Conservation (phyloP, 1,140 invertebrate species). For the Danaus plexippus region DNA sequence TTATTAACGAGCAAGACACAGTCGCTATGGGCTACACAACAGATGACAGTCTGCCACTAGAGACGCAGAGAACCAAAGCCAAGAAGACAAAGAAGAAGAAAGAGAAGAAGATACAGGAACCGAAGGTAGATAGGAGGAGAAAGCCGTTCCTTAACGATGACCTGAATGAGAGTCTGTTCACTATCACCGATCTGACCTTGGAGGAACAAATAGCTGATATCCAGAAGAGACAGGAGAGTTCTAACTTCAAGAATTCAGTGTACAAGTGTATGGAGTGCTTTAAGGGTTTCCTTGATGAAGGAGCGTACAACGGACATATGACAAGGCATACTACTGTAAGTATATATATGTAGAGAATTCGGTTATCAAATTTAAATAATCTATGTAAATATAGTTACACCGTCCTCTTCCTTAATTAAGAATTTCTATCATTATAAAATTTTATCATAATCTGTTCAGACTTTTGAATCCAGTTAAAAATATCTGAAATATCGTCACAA, state of each 20-base stretch:
- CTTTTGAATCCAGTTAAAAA: too few species aligned
- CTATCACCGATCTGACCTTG: conserved; percentile 44
- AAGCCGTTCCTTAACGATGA: conserved; percentile 57
- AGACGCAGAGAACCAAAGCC: conserved; percentile 15
- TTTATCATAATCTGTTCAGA: too few species aligned
- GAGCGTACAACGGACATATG: conserved; percentile 51
- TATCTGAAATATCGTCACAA: too few species aligned
- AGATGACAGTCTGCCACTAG: conserved; percentile 42
- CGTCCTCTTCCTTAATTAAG: too few species aligned
- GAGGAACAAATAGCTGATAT: conserved; percentile 57
- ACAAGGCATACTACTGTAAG: conserved; percentile 52
- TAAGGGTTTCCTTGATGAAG: conserved; percentile 59
- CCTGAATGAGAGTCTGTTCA: conserved; percentile 53
- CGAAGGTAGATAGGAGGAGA: conserved; percentile 50
- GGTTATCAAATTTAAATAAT: too few species aligned
- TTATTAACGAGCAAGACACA: conserved; percentile 17
- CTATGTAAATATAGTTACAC: too few species aligned
- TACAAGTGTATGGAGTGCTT: conserved; percentile 54
- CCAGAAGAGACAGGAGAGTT: conserved; percentile 40
- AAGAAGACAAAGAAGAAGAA: conserved; percentile 26
- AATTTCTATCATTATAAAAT: too few species aligned
- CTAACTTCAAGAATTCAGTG: conserved; percentile 51
- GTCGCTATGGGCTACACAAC: conserved; percentile 29
- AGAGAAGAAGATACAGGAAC: conserved; percentile 31
- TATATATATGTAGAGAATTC: conserved; percentile 6